Evolutionary conservation across 2,888 invertebrate genomes (phyloP), one percentile per base, ranked within the genome.

Genomic region (Scaptomyza polygonia): DNA sequence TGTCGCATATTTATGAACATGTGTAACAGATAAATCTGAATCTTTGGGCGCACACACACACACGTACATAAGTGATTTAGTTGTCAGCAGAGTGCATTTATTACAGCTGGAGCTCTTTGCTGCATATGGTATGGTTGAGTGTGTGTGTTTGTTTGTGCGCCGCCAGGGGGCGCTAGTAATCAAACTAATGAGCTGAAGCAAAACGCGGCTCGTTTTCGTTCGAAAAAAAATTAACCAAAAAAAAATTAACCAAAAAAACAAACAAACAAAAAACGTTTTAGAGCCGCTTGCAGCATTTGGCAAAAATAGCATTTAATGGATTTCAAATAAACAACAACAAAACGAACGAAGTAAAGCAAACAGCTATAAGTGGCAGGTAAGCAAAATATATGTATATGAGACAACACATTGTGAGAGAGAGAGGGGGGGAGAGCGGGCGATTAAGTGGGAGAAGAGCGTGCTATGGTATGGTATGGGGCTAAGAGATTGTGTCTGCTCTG

Each of bases 261-360:
- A n/a, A n/a, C n/a, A n/a, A n/a, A n/a, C n/a, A n/a, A n/a, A 44
- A 29, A 59, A 30, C 44, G 43, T 18, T 42, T 57, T 32, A 25
- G 25, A 57, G 48, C 12, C 30, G 51, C 34, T 34, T 34, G 34
- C 51, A 52, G 66, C 73, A 76, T 56, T 77, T 82, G 78, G 88
- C 88, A 84, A 88, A 90, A 90, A 90, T 90, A 89, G 90, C 89
- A 86, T 90, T 90, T 90, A 90, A 90, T 90, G 90, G 90, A 90
- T 90, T 89, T 89, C 83, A 76, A 89, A 86, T 69, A 68, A 77
- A 69, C 34, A 25, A 69, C 34, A 25, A 43, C 43, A 65, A 64
- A 56, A 55, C 58, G 52, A 40, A 21, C 21, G 16, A 48, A 39
- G 39, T 5, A 52, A 53, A 47, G 27, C 1, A 40, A 54, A 53